A percentile compares a stretch with the other conserved stretches of the same genome.
These are phyloP conservation scores for Drosophila nr. medialis DNA, from an alignment of 2,888 invertebrate genomes.

Conservation along the genomic window DNA sequence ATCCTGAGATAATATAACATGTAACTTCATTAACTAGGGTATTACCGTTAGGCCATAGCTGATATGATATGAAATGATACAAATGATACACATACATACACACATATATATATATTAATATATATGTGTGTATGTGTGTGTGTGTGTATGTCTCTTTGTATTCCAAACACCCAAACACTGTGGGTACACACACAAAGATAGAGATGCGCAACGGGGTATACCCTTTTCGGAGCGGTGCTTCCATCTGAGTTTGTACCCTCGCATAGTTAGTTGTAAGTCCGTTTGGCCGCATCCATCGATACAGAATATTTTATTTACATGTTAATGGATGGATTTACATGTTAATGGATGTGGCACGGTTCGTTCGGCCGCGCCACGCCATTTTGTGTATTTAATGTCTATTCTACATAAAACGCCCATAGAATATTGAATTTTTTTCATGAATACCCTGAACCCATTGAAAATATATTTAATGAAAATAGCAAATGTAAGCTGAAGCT, in stretches of 20 bases:
- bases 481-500: background rate
- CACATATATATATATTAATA: background rate
- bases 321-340: too few relatives aligned
- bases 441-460: background rate
- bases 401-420: constrained; percentile 21
- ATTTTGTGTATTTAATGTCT: constrained; percentile 24
- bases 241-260: constrained; percentile 1
- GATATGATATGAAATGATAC: constrained; percentile 29
- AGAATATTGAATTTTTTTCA: constrained; percentile 12
- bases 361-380: constrained; percentile 7
- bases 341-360: constrained; percentile 3
- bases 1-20: constrained; percentile 24
- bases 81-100: constrained; percentile 1
- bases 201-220: background rate
- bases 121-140: background rate
- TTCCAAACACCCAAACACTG: constrained; percentile 9
- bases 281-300: constrained; percentile 4
- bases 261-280: constrained; percentile 17
- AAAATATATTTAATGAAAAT: background rate
- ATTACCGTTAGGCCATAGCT: constrained; percentile 43
- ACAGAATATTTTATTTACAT: background rate
- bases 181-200: background rate
- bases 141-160: constrained; percentile 20
- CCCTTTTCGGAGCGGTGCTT: background rate
- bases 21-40: constrained; percentile 34